Evolutionary conservation across 2,797 vertebrate genomes (phyloP), one percentile per base, ranked within the genome.

Genomic region (Betta splendens): DNA sequence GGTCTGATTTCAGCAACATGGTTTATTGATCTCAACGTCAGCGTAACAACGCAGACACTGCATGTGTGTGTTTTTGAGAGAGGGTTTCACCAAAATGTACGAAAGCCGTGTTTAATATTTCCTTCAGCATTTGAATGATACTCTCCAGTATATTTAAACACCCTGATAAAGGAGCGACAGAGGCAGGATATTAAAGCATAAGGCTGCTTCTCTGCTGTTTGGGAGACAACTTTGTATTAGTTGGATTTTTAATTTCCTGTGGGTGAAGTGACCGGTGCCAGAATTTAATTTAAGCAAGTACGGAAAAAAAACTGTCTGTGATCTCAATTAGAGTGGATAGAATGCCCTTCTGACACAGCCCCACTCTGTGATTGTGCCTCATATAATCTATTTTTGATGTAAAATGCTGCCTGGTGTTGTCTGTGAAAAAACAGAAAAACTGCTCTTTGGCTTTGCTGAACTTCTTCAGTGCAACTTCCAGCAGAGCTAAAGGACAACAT

Each of bases 161-260:
- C 26, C 8, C 3, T 28, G 31, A 69, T 69, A 69, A 45, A 17
- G 58, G 15, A 45, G 11, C 59, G 18, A 49, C 21, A 33, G 55
- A 56, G 4, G 26, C 20, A 53, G 66, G 49, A 73, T 69, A 72
- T 75, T 23, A 76, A 64, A 66, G 48, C 31, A 35, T 11, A 55
- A 7, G 26, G 11, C 26, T 64, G 12, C n/a, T 17, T 56, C 1
- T 1, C 50, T 48, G 16, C 60, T 46, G n/a, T 73, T 68, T 45
- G 20, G 29, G 22, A 64, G 53, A 74, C 32, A 54, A 54, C 46
- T 68, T 36, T 69, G 46, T 51, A 58, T 40, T 49, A 32, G 35
- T 59, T 74, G 68, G 64, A 60, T 81, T 80, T 84, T 79, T 79
- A 77, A 80, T 76, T 78, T 83, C 75, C 60, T 77, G 68, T 52